These are phyloP conservation scores for Puntigrus tetrazona DNA, from an alignment of 2,113 vertebrate genomes.

Conservation along the genomic window DNA sequence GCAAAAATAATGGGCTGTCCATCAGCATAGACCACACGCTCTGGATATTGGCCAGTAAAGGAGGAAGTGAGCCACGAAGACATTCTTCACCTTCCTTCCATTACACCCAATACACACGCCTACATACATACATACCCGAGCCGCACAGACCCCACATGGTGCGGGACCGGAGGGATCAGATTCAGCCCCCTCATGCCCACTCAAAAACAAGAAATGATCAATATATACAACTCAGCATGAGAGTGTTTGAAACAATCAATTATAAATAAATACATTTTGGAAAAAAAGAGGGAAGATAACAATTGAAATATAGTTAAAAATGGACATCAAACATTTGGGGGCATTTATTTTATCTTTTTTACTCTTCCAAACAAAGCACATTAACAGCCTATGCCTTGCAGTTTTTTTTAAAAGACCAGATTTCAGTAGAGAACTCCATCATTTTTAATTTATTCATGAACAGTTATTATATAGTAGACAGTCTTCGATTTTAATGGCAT, in stretches of 20 bases:
- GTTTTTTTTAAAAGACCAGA: too few species aligned
- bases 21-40: neutral
- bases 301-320: too few species aligned
- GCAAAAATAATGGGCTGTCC: neutral
- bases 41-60: conserved; percentile 1
- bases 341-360: neutral
- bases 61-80: conserved; percentile 28
- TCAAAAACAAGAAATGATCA: conserved; percentile 12
- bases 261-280: too few species aligned
- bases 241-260: neutral
- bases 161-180: neutral
- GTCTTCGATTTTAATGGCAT: too few species aligned
- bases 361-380: too few species aligned
- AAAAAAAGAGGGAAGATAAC: too few species aligned
- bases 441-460: neutral
- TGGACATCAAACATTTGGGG: too few species aligned
- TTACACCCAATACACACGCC: conserved; percentile 15
- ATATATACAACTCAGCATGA: neutral
- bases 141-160: conserved; percentile 19
- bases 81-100: conserved; percentile 32
- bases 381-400: too few species aligned
- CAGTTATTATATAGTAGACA: neutral
- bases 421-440: neutral
- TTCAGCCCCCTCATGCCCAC: conserved; percentile 9
- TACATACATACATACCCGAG: conserved; percentile 5